These are phyloP conservation scores for Epizoanthus ramosus DNA, from an alignment of 92 coral and sea anemone species.

Conservation along the genomic window DNA sequence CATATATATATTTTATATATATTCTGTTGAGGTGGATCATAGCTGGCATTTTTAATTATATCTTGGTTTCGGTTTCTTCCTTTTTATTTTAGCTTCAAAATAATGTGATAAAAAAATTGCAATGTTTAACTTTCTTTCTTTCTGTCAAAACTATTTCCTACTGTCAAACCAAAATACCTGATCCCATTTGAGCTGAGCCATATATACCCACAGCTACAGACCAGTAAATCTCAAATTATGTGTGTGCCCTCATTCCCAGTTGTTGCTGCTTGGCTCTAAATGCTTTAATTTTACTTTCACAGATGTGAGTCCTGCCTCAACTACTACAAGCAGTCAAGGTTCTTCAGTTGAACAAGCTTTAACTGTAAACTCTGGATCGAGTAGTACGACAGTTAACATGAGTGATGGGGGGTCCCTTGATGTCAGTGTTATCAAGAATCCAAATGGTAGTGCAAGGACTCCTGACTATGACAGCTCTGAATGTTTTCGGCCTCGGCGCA, in stretches of 20 bases:
- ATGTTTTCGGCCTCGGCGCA: slow-evolving; percentile 55
- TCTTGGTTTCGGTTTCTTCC: no score
- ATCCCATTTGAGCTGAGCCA: no score
- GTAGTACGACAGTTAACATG: background rate
- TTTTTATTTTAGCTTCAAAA: no score
- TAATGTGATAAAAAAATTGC: no score
- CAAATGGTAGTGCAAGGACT: background rate
- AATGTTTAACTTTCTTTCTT: no score
- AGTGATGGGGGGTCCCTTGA: background rate
- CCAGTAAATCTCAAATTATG: background rate
- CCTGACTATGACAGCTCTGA: background rate
- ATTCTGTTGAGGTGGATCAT: no score
- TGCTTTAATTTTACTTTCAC: background rate
- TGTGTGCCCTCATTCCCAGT: no score
- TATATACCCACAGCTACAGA: no score
- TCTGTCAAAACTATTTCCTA: no score
- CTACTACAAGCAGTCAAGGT: slow-evolving; percentile 35
- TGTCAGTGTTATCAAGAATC: background rate
- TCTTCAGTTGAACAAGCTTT: slow-evolving; percentile 30
- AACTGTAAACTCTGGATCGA: slow-evolving; percentile 3
- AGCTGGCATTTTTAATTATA: no score
- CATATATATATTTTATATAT: no score
- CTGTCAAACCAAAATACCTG: no score
- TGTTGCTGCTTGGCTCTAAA: background rate
- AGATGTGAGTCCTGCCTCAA: slow-evolving; percentile 37